Conservation (phyloP, 2,888 invertebrate genomes). For the Dioctria linearis region DNA sequence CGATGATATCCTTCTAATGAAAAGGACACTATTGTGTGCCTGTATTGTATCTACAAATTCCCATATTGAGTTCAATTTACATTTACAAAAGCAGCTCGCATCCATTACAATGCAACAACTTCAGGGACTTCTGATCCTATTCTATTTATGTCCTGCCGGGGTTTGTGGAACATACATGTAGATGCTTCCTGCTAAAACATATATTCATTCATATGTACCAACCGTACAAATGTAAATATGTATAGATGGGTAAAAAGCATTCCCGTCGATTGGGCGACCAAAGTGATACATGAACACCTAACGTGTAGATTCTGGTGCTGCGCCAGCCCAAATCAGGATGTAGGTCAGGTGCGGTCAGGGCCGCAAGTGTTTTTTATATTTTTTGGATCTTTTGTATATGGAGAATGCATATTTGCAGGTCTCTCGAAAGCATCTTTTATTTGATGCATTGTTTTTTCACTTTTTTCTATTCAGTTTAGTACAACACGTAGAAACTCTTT, state of each 20-base stretch:
- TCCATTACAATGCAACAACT: slow-evolving; percentile 20
- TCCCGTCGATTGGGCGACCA: slow-evolving; percentile 17
- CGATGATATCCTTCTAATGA: too few species aligned
- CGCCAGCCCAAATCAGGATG: slow-evolving; percentile 37
- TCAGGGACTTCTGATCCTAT: background rate
- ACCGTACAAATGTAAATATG: background rate
- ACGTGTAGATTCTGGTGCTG: slow-evolving; percentile 14
- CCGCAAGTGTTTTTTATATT: slow-evolving; percentile 12
- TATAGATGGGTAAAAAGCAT: background rate
- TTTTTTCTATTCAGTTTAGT: slow-evolving; percentile 16
- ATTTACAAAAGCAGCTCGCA: slow-evolving; percentile 11
- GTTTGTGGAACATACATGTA: too few species aligned
- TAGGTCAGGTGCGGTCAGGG: slow-evolving; percentile 41
- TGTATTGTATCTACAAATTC: too few species aligned
- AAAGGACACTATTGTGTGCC: too few species aligned
- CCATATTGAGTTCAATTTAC: slow-evolving; percentile 25
- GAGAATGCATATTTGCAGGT: background rate
- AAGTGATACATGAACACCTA: slow-evolving; percentile 33
- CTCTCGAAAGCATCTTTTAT: slow-evolving; percentile 14
- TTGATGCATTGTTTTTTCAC: background rate
- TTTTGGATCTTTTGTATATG: slow-evolving; percentile 18
- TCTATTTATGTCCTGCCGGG: too few species aligned
- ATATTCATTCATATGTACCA: background rate
- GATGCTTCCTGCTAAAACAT: too few species aligned
- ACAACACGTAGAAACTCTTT: background rate